phyloP scores from a whole-genome alignment of 1,140 invertebrate species.

The Drosophila tropicalis region DNA sequence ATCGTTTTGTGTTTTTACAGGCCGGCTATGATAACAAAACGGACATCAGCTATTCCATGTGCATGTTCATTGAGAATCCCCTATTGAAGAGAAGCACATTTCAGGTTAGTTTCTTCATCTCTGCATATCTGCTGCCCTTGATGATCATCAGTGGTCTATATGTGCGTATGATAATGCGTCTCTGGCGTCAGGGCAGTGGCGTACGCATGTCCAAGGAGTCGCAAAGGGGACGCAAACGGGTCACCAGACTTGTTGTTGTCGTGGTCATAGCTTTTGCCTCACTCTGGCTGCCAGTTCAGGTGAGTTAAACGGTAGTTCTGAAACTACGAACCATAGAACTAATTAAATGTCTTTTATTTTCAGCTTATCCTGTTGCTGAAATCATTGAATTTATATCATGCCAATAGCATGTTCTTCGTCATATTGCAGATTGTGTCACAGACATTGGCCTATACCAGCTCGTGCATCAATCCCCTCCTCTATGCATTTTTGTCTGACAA shows the following conservation, averaged over 20 bases:
- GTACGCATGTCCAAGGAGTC: slow-evolving; percentile 87
- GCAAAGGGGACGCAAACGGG: slow-evolving; percentile 93
- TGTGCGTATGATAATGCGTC: slow-evolving; percentile 93
- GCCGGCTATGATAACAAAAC: slow-evolving; percentile 33
- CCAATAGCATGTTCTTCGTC: slow-evolving; percentile 85
- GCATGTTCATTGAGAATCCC: slow-evolving; percentile 47
- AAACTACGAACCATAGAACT: too few species aligned
- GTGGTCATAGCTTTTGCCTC: slow-evolving; percentile 97
- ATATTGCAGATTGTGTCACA: slow-evolving; percentile 92
- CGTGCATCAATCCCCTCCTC: slow-evolving; percentile 96
- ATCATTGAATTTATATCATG: slow-evolving; percentile 88
- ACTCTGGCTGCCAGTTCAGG: slow-evolving; percentile 98
- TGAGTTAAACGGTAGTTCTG: slow-evolving; percentile 83
- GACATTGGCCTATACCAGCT: slow-evolving; percentile 96
- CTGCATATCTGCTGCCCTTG: slow-evolving; percentile 91
- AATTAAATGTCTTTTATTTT: slow-evolving; percentile 62
- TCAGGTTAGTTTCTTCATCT: slow-evolving; percentile 72
- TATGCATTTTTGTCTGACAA: slow-evolving; percentile 84
- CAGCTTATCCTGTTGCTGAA: slow-evolving; percentile 92
- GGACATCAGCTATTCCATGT: slow-evolving; percentile 52
- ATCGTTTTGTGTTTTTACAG: slow-evolving; percentile 25
- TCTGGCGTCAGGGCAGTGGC: slow-evolving; percentile 92
- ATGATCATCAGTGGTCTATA: slow-evolving; percentile 94
- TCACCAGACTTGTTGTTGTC: slow-evolving; percentile 96
- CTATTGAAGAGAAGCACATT: slow-evolving; percentile 48